These are phyloP conservation scores for Thyatira batis DNA, from an alignment of 2,888 invertebrate genomes.

Conservation along the genomic window DNA sequence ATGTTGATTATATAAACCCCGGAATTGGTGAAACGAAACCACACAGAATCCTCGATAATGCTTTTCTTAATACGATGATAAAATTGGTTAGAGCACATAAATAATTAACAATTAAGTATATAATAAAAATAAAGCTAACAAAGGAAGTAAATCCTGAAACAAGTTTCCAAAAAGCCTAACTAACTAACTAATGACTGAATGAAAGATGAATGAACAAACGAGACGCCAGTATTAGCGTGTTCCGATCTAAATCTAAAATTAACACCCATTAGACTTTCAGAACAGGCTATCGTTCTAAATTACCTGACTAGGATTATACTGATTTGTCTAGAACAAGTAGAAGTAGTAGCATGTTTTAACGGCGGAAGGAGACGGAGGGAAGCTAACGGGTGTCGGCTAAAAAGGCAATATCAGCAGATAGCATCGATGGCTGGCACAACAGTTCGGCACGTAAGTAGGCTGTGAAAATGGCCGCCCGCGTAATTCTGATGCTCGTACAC, in stretches of 20 bases:
- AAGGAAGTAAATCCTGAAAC: too few relatives aligned
- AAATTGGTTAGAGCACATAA: too few relatives aligned
- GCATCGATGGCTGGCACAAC: slow-evolving; percentile 31
- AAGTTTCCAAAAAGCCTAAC: too few relatives aligned
- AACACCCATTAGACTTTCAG: not conserved
- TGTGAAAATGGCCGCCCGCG: slow-evolving; percentile 39
- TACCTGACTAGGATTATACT: too few relatives aligned
- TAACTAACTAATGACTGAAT: too few relatives aligned
- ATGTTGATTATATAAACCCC: slow-evolving; percentile 1
- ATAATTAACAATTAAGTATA: too few relatives aligned
- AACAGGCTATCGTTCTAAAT: not conserved
- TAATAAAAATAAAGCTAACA: too few relatives aligned
- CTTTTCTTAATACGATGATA: too few relatives aligned
- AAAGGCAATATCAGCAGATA: slow-evolving; percentile 55
- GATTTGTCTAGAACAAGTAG: not conserved
- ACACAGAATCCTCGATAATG: too few relatives aligned
- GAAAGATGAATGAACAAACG: slow-evolving; percentile 6
- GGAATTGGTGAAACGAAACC: too few relatives aligned
- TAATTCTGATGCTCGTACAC: slow-evolving; percentile 28
- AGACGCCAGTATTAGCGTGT: slow-evolving; percentile 4
- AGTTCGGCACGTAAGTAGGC: slow-evolving; percentile 49
- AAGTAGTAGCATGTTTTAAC: not conserved
- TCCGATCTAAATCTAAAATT: not conserved
- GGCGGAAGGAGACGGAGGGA: slow-evolving; percentile 6
- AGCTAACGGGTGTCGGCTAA: slow-evolving; percentile 41